phyloP scores from a whole-genome alignment of 2,797 vertebrate genomes.

The Benthosema pterotum region DNA sequence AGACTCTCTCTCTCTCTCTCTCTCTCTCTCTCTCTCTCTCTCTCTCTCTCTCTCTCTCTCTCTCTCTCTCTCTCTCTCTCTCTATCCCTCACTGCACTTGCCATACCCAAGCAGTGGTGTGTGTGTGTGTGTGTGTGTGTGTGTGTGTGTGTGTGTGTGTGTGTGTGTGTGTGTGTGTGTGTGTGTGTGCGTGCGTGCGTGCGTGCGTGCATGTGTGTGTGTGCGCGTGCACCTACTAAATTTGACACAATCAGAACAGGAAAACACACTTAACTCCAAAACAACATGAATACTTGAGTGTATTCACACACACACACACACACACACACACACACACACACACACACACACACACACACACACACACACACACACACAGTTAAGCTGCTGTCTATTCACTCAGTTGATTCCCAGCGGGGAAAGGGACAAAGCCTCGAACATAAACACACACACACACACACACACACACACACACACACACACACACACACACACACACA shows the following conservation, averaged over 20 bases:
- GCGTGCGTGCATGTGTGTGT: too few relatives aligned
- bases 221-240: too few relatives aligned
- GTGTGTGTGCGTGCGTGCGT: conserved; percentile 21
- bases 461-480: conserved; percentile 2
- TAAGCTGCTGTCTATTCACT: too few relatives aligned
- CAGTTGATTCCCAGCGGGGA: too few relatives aligned
- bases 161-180: conserved; percentile 12
- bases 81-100: conserved; percentile 36
- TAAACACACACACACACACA: too few relatives aligned
- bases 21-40: too few relatives aligned
- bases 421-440: neutral
- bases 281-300: neutral
- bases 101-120: conserved; percentile 52
- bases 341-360: conserved; percentile 17
- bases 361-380: conserved; percentile 18
- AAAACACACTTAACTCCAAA: too few relatives aligned
- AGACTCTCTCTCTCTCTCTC: too few relatives aligned
- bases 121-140: neutral
- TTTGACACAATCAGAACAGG: too few relatives aligned
- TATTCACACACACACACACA: conserved; percentile 11
- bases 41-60: too few relatives aligned
- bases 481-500: conserved; percentile 6
- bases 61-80: too few relatives aligned
- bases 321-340: conserved; percentile 6
- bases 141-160: too few relatives aligned